Percentiles rank a stretch among this genome's conserved stretches.
phyloP scores from a whole-genome alignment of 2,113 vertebrate genomes.

The Fregetta grallaria region DNA sequence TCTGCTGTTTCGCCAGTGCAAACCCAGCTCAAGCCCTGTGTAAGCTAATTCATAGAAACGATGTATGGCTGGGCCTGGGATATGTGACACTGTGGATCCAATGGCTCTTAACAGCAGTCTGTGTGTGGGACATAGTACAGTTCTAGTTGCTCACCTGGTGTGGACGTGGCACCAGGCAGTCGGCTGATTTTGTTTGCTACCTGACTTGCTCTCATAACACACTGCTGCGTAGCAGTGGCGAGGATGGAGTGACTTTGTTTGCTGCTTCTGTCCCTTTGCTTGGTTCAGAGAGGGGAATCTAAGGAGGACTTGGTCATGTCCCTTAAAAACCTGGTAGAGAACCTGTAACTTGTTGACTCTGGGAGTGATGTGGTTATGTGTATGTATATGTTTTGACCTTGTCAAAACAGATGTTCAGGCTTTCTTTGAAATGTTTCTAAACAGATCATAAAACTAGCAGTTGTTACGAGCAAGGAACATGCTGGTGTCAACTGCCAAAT shows the following conservation, averaged over 20 bases:
- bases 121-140: not conserved
- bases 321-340: not conserved
- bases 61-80: not conserved
- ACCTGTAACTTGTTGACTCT: not conserved
- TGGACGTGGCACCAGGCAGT: not conserved
- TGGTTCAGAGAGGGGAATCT: not conserved
- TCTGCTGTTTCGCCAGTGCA: not conserved
- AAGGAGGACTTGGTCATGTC: not conserved
- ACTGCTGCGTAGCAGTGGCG: fast-evolving
- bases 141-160: not conserved
- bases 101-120: not conserved
- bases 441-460: not conserved
- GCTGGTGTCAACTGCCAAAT: not conserved
- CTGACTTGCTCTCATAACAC: not conserved
- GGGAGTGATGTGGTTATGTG: not conserved
- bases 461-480: not conserved
- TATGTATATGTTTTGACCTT: not conserved
- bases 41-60: not conserved
- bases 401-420: not conserved
- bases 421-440: not conserved
- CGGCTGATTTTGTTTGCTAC: not conserved
- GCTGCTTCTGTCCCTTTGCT: not conserved
- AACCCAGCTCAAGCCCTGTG: not conserved
- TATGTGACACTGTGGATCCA: not conserved
- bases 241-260: not conserved